Evolutionary conservation across 2,888 invertebrate species (phyloP).

Genomic region (Kryphioiulus occultus): DNA sequence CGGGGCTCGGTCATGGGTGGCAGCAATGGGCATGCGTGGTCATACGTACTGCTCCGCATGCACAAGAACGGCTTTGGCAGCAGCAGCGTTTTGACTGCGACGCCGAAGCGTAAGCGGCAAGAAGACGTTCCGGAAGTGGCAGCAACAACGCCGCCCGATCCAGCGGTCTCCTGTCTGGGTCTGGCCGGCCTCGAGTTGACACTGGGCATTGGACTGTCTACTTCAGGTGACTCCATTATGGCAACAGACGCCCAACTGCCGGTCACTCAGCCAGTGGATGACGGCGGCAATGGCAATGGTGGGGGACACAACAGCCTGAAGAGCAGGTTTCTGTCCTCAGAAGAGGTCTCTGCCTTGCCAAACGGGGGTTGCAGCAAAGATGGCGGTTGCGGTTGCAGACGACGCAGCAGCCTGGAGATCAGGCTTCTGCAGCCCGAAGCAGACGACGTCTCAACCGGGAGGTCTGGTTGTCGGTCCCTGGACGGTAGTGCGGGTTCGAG

Average conservation of each 20-base stretch:
- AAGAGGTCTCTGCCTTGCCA: no score
- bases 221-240: not conserved
- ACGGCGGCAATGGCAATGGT: no score
- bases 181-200: not conserved
- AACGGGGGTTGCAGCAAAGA: no score
- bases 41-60: not conserved
- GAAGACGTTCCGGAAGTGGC: not conserved
- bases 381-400: no score
- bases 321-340: no score
- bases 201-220: not conserved
- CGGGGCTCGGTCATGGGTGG: constrained; percentile 59
- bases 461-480: not conserved
- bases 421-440: not conserved
- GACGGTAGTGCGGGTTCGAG: not conserved
- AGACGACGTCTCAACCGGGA: not conserved
- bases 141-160: not conserved
- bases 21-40: not conserved
- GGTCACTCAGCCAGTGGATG: not conserved
- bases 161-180: not conserved
- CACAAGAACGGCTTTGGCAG: not conserved
- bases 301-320: no score
- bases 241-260: not conserved
- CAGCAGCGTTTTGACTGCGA: not conserved
- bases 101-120: not conserved
- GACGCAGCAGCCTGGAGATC: not conserved